Evolutionary conservation across 1,140 invertebrate species (phyloP).

Genomic region (Leptopilina clavipes): DNA sequence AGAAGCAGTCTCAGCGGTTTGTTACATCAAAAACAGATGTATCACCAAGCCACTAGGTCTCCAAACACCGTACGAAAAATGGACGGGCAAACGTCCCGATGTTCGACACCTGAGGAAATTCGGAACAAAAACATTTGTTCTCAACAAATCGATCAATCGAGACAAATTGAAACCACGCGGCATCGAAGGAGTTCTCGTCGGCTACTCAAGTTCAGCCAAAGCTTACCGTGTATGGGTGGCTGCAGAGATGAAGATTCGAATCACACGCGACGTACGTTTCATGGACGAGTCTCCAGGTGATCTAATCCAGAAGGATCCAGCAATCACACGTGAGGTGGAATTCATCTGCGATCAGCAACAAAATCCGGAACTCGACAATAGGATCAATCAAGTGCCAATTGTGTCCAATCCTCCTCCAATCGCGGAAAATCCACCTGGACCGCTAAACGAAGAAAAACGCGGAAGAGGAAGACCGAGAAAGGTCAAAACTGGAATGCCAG

Average conservation of each 20-base stretch:
- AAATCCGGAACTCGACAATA: too few relatives aligned
- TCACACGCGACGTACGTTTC: not conserved
- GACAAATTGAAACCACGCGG: not conserved
- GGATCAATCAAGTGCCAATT: not conserved
- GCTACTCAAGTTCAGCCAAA: not conserved
- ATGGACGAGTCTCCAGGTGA: not conserved
- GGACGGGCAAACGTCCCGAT: too few relatives aligned
- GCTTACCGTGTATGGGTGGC: not conserved
- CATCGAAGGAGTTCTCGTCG: not conserved
- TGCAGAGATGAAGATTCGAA: not conserved
- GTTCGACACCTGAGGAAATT: not conserved
- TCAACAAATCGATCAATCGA: not conserved
- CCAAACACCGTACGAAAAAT: too few relatives aligned
- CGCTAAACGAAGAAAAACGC: not conserved
- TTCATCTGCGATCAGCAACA: not conserved
- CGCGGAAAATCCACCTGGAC: too few relatives aligned
- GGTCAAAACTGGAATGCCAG: too few relatives aligned
- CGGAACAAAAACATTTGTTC: slow-evolving; percentile 4
- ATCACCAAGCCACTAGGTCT: too few relatives aligned
- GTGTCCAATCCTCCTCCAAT: too few relatives aligned
- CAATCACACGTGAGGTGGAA: not conserved
- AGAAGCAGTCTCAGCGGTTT: slow-evolving; percentile 57
- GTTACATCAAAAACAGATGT: slow-evolving; percentile 39
- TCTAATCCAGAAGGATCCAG: not conserved
- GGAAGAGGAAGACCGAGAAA: too few relatives aligned